A percentile compares a stretch with the other conserved stretches of the same genome.
Evolutionary conservation across 2,888 invertebrate genomes (phyloP).

Genomic region (Prenolepis imparis): DNA sequence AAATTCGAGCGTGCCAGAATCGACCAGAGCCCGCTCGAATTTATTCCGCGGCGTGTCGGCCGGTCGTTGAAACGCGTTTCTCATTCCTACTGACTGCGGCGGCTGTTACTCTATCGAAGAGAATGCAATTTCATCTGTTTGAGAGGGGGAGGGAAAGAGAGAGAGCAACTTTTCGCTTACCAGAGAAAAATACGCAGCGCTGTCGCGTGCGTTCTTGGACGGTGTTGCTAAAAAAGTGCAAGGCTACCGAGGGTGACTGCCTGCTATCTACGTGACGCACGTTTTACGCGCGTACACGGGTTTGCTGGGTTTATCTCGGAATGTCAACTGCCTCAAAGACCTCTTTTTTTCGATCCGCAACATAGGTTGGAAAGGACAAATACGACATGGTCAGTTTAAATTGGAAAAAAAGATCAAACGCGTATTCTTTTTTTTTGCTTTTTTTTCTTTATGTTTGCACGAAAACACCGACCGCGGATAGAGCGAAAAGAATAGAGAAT

Average conservation of each 20-base stretch:
- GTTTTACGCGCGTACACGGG: conserved; percentile 6
- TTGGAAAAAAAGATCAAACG: not conserved
- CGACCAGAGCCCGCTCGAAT: conserved; percentile 44
- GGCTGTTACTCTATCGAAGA: conserved; percentile 58
- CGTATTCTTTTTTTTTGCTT: not conserved
- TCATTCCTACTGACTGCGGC: conserved; percentile 59
- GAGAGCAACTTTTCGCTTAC: conserved; percentile 57
- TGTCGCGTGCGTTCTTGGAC: conserved; percentile 15
- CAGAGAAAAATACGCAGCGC: conserved; percentile 48
- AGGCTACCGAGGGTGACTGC: conserved; percentile 51
- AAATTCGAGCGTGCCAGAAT: conserved; percentile 52
- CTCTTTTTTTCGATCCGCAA: conserved; percentile 4
- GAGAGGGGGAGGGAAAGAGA: not conserved
- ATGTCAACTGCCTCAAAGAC: not conserved
- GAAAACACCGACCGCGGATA: not conserved
- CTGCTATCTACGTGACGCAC: conserved; percentile 39
- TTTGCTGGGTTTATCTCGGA: conserved; percentile 19
- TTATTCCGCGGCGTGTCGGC: conserved; percentile 50
- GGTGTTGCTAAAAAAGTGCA: conserved; percentile 60
- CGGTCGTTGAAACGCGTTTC: conserved; percentile 45
- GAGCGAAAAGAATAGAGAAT: not conserved
- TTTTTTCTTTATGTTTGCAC: not conserved
- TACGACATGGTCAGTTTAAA: not conserved
- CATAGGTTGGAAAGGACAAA: not conserved
- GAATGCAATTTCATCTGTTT: conserved; percentile 62